These are phyloP conservation scores for Melanotaenia trifasciata DNA, from an alignment of 2,797 vertebrate genomes.

Conservation along the genomic window DNA sequence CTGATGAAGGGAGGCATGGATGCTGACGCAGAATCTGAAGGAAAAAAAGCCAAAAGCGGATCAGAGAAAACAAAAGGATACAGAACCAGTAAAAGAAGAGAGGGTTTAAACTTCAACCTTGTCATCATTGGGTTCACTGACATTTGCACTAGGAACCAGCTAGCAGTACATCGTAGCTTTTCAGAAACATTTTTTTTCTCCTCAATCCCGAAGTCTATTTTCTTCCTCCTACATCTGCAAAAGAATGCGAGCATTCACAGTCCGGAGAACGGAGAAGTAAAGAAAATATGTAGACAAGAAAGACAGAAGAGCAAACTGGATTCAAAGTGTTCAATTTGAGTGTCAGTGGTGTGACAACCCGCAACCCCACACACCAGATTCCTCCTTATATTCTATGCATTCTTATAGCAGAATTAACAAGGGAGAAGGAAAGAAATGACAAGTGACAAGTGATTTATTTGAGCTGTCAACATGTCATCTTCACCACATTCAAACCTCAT, in stretches of 20 bases:
- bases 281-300: conserved; percentile 3
- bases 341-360: conserved; percentile 64
- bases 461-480: conserved; percentile 82
- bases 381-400: conserved; percentile 66
- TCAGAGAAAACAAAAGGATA: conserved; percentile 29
- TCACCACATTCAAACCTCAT: conserved; percentile 71
- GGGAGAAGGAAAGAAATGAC: conserved; percentile 60
- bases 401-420: conserved; percentile 74
- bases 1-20: conserved; percentile 42
- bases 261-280: conserved; percentile 29
- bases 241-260: conserved; percentile 65
- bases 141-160: conserved; percentile 79
- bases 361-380: conserved; percentile 58
- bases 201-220: conserved; percentile 58
- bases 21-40: conserved; percentile 50
- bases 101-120: conserved; percentile 74
- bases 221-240: conserved; percentile 59
- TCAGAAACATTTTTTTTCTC: conserved; percentile 49
- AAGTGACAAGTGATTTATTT: conserved; percentile 79
- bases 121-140: conserved; percentile 82
- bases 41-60: conserved; percentile 38
- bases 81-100: conserved; percentile 40
- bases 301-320: conserved; percentile 45
- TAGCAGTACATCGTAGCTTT: conserved; percentile 65
- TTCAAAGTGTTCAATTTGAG: conserved; percentile 54